These are phyloP conservation scores for Typhlichthys eigenmanni DNA, from an alignment of 2,797 vertebrate species.

Conservation along the genomic window DNA sequence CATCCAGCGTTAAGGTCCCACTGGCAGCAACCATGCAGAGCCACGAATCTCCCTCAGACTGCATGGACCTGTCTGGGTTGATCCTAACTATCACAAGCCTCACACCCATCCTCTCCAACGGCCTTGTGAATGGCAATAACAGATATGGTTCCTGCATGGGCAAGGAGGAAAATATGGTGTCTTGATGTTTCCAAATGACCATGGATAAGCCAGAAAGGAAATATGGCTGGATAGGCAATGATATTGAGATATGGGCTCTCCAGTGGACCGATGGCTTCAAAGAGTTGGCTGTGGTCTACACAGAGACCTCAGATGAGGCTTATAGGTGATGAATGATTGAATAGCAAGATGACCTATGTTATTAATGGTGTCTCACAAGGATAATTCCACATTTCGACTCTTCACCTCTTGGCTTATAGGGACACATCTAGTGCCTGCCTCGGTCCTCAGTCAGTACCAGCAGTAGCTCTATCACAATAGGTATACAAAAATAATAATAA, in stretches of 20 bases:
- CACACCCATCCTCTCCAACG: conserved; percentile 52
- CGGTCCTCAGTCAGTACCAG: too few relatives aligned
- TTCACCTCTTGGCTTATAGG: not conserved
- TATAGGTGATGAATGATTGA: conserved; percentile 58
- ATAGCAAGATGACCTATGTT: conserved; percentile 66
- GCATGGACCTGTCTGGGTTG: conserved; percentile 56
- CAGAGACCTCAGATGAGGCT: conserved; percentile 62
- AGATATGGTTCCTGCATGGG: conserved; percentile 69
- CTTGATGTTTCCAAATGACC: conserved; percentile 74
- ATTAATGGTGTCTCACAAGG: conserved; percentile 36
- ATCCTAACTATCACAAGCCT: conserved; percentile 71
- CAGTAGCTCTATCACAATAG: too few relatives aligned
- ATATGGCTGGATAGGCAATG: conserved; percentile 71
- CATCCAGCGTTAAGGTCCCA: conserved; percentile 49
- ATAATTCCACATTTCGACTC: not conserved
- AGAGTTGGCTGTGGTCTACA: conserved; percentile 47
- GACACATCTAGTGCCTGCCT: too few relatives aligned
- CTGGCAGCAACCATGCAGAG: conserved; percentile 53
- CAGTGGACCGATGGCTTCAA: conserved; percentile 67
- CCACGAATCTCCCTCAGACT: conserved; percentile 58
- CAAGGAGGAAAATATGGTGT: conserved; percentile 68
- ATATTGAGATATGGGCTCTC: conserved; percentile 67
- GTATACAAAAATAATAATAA: too few relatives aligned
- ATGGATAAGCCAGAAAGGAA: conserved; percentile 72
- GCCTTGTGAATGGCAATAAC: conserved; percentile 61